Conservation (phyloP, 2,888 invertebrate genomes). For the Tetheella fluctuosa region DNA sequence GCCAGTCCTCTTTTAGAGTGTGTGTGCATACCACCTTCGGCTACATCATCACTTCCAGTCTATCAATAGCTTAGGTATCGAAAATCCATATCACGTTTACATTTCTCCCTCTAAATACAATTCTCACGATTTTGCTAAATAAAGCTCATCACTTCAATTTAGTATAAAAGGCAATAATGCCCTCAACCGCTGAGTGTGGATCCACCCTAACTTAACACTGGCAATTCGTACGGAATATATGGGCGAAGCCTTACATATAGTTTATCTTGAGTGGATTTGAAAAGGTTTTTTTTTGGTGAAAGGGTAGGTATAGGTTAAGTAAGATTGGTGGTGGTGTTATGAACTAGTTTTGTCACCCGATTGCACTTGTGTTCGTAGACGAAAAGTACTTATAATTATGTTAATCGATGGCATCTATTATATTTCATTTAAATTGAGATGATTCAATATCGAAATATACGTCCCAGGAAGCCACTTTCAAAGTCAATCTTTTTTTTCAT, state of each 20-base stretch:
- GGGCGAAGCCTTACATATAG: slow-evolving; percentile 9
- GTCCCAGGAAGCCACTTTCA: no score
- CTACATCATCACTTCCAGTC: no score
- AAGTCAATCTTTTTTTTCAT: no score
- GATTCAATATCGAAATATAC: no score
- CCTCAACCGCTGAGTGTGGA: slow-evolving; percentile 18
- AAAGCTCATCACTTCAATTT: slow-evolving; percentile 19
- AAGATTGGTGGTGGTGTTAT: background rate
- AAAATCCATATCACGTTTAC: background rate
- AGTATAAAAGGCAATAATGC: slow-evolving; percentile 18
- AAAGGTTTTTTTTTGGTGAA: slow-evolving; percentile 7
- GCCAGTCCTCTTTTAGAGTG: no score
- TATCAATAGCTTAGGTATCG: no score
- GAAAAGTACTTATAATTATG: no score
- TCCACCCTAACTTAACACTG: slow-evolving; percentile 16
- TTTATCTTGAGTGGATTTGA: slow-evolving; percentile 10
- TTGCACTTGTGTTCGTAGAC: background rate
- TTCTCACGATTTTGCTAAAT: background rate
- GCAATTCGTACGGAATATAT: slow-evolving; percentile 8
- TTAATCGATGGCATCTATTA: no score
- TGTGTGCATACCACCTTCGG: no score
- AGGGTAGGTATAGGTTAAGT: slow-evolving; percentile 8
- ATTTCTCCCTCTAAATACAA: slow-evolving; percentile 22
- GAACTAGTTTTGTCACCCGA: background rate
- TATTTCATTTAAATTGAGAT: no score